Percentiles rank a stretch among this genome's conserved stretches.
These are phyloP conservation scores for Akabosia matsudoensis DNA, from an alignment of 1,140 invertebrate genomes.

Conservation along the genomic window DNA sequence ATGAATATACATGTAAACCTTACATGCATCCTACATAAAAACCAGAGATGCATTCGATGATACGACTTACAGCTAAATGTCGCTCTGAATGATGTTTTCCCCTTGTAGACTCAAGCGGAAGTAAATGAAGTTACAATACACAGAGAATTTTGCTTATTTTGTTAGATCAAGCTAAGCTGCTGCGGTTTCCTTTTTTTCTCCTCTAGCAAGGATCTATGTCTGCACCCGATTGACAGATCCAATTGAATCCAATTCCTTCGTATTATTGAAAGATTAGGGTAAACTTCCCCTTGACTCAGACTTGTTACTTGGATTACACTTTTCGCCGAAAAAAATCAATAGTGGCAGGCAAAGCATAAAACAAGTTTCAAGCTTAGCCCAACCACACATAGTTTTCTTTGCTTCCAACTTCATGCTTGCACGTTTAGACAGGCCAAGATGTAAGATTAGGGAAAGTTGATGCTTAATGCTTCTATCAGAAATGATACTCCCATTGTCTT, in stretches of 20 bases:
- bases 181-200: background rate
- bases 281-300: slow-evolving; percentile 32
- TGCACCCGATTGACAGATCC: slow-evolving; percentile 43
- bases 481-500: too few species aligned
- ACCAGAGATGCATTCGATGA: too few species aligned
- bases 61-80: too few species aligned
- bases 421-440: too few species aligned
- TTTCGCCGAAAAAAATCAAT: slow-evolving; percentile 29
- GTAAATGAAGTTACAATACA: background rate
- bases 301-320: slow-evolving; percentile 24
- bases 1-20: too few species aligned
- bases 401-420: background rate
- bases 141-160: too few species aligned
- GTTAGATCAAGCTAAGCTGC: background rate
- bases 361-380: slow-evolving; percentile 16
- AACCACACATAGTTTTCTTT: background rate
- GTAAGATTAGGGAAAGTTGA: slow-evolving; percentile 12
- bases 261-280: slow-evolving; percentile 43
- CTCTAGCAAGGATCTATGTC: background rate
- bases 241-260: slow-evolving; percentile 44
- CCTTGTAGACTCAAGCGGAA: background rate
- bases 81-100: too few species aligned
- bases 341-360: slow-evolving; percentile 5
- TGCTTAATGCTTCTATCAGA: background rate
- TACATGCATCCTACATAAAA: too few species aligned